These are phyloP conservation scores for Plutomurus gul DNA, from an alignment of 1,140 invertebrate genomes.

Conservation along the genomic window DNA sequence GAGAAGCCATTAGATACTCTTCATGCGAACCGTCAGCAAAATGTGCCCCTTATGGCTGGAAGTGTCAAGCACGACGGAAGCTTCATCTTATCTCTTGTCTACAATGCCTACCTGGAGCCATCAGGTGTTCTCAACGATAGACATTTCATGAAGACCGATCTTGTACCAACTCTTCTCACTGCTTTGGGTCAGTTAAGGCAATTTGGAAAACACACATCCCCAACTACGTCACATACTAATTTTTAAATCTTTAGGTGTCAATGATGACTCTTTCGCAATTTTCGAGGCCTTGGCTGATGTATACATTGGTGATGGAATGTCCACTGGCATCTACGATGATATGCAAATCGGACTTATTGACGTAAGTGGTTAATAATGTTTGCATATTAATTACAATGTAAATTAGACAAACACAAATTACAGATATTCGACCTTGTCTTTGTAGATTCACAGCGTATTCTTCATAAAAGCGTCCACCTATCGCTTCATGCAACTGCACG, in stretches of 20 bases:
- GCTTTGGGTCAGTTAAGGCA: background rate
- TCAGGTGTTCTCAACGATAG: background rate
- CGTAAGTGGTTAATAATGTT: background rate
- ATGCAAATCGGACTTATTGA: constrained; percentile 34
- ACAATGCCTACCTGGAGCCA: constrained; percentile 5
- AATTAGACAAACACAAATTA: background rate
- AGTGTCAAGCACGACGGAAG: constrained; percentile 39
- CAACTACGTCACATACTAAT: too few relatives aligned
- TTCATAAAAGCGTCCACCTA: background rate
- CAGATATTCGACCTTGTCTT: background rate
- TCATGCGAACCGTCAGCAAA: background rate
- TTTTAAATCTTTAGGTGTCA: too few relatives aligned
- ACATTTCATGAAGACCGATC: constrained; percentile 9
- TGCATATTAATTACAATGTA: background rate
- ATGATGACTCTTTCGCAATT: background rate
- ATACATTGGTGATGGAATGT: background rate
- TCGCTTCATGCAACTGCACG: background rate
- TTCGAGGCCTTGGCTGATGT: background rate
- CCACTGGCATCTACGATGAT: background rate
- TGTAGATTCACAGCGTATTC: background rate
- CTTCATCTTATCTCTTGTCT: constrained; percentile 28
- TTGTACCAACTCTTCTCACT: background rate
- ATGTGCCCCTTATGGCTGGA: constrained; percentile 42
- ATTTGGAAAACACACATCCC: too few relatives aligned
- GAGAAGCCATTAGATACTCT: constrained; percentile 16